These are phyloP conservation scores for Falco berigora DNA, from an alignment of 2,797 vertebrate species.

Conservation along the genomic window DNA sequence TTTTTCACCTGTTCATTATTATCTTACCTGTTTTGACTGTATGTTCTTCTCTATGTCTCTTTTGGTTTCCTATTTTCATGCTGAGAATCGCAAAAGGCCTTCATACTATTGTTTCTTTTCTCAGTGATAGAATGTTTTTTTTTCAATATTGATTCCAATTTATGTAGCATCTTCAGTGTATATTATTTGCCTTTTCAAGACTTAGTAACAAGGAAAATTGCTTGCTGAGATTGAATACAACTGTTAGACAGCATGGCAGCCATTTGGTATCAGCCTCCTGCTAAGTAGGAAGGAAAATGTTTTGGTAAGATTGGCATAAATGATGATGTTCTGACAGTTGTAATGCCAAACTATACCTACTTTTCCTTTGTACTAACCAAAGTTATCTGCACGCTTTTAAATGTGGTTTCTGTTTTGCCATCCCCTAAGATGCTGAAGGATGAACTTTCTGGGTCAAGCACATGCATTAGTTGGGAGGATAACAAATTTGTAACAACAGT, in stretches of 20 bases:
- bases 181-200: background rate
- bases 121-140: background rate
- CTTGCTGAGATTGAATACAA: background rate
- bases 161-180: background rate
- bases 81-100: background rate
- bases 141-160: background rate
- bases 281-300: background rate
- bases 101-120: background rate
- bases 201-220: background rate
- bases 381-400: background rate
- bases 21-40: background rate
- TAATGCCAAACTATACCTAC: background rate
- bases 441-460: background rate
- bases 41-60: background rate
- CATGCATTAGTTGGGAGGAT: background rate
- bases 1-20: background rate
- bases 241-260: background rate
- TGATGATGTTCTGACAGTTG: background rate
- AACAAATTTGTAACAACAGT: background rate
- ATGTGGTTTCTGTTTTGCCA: background rate
- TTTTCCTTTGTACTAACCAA: background rate
- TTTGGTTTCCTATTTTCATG: background rate
- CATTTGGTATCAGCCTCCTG: too few relatives aligned
- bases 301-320: background rate
- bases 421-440: background rate